Evolutionary conservation across 2,113 vertebrate species (phyloP).

Genomic region (Brevimyrus niger): DNA sequence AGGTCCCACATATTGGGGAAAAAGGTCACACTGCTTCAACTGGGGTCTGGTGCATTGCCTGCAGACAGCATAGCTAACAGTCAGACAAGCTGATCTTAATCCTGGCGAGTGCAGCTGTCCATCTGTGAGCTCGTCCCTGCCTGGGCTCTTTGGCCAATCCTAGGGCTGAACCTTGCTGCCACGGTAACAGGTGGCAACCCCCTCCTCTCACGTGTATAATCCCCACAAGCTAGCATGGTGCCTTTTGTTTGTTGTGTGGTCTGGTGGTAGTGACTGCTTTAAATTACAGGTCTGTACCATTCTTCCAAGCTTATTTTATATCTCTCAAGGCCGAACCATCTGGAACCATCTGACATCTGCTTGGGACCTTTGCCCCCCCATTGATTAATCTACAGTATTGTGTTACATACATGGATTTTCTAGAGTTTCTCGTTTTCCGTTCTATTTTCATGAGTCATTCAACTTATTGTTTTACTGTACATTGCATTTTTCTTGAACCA

Average conservation of each 20-base stretch:
- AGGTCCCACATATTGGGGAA: neutral
- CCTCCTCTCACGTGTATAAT: neutral
- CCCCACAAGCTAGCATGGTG: neutral
- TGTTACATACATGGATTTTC: neutral
- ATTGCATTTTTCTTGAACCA: neutral
- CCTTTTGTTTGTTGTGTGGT: neutral
- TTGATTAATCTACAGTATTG: neutral
- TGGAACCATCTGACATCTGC: neutral
- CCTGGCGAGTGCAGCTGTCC: neutral
- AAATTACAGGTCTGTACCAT: neutral
- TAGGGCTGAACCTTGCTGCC: neutral
- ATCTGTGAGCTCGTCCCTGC: neutral
- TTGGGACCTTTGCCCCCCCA: neutral
- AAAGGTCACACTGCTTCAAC: neutral
- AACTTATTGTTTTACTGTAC: neutral
- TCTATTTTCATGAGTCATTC: neutral
- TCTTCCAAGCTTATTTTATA: neutral
- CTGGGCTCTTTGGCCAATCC: neutral
- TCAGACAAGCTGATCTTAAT: neutral
- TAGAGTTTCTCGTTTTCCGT: neutral
- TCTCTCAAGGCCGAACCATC: neutral
- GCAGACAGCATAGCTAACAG: neutral
- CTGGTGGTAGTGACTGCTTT: neutral
- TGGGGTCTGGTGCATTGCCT: neutral
- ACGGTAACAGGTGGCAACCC: neutral